phyloP scores from a whole-genome alignment of 92 coral and sea anemone species.

The Ricordea florida region DNA sequence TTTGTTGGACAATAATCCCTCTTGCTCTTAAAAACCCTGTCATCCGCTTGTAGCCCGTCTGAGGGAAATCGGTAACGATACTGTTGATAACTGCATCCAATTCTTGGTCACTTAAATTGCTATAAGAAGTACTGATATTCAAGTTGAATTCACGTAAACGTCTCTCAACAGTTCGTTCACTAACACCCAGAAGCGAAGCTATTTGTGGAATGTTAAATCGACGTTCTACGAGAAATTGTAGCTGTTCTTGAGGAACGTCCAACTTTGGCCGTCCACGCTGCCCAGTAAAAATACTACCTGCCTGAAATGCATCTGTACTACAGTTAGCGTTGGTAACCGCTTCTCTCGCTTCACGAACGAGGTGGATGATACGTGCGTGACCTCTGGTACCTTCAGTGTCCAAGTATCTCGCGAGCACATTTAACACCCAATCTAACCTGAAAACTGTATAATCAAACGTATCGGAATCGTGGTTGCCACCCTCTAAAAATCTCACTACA shows the following conservation, averaged over 20 bases:
- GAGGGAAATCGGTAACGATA: conserved; percentile 30
- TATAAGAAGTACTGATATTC: conserved; percentile 30
- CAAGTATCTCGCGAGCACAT: not conserved
- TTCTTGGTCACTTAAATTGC: conserved; percentile 20
- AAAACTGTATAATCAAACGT: conserved; percentile 15
- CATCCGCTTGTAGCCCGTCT: conserved; percentile 55
- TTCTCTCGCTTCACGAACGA: conserved; percentile 16
- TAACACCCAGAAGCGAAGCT: conserved; percentile 50
- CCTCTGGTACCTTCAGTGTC: conserved; percentile 8
- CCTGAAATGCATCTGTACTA: conserved; percentile 23
- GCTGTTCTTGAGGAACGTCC: conserved; percentile 34
- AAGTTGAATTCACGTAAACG: conserved; percentile 54
- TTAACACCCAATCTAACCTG: conserved; percentile 23
- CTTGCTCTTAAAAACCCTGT: conserved; percentile 40
- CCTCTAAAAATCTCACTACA: conserved; percentile 2
- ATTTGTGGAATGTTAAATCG: conserved; percentile 36
- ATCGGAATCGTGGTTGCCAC: conserved; percentile 18
- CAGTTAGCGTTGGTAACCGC: conserved; percentile 1
- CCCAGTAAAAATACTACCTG: conserved; percentile 26
- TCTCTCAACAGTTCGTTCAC: conserved; percentile 59
- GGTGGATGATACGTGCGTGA: conserved; percentile 7
- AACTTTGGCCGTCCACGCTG: conserved; percentile 50
- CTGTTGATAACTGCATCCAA: conserved; percentile 21
- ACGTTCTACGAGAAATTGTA: conserved; percentile 38
- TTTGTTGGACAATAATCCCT: conserved; percentile 50